These are phyloP conservation scores for Leucania comma DNA, from an alignment of 2,888 invertebrate species.

Conservation along the genomic window DNA sequence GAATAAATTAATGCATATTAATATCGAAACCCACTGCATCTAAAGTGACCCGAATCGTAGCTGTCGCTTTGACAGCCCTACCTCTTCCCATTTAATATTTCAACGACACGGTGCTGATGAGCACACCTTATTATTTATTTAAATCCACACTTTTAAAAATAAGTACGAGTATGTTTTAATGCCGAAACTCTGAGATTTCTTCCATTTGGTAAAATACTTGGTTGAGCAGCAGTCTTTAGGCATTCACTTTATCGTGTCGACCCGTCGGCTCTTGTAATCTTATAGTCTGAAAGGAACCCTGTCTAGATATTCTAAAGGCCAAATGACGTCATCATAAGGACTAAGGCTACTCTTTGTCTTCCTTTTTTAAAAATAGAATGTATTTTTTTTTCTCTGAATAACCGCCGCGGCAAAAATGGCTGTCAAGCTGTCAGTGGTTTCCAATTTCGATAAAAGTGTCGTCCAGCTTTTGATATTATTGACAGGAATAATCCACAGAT, in stretches of 20 bases:
- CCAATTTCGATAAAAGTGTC: conserved; percentile 36
- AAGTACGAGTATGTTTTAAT: conserved; percentile 22
- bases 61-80: conserved; percentile 10
- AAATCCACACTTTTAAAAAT: conserved; percentile 48
- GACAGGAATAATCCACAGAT: conserved; percentile 34
- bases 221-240: conserved; percentile 38
- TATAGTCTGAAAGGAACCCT: conserved; percentile 41
- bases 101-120: conserved; percentile 50
- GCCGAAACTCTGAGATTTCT: conserved; percentile 39
- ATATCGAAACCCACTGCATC: background rate
- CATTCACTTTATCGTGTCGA: conserved; percentile 52
- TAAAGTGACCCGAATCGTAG: conserved; percentile 7
- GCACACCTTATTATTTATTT: conserved; percentile 57
- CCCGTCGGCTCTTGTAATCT: conserved; percentile 35
- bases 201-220: conserved; percentile 47
- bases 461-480: conserved; percentile 32
- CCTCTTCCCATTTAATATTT: conserved; percentile 51
- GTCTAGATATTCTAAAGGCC: conserved; percentile 35
- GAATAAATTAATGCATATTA: background rate
- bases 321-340: conserved; percentile 39
- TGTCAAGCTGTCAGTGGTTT: conserved; percentile 7
- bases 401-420: conserved; percentile 9
- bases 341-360: conserved; percentile 13
- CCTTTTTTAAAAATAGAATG: conserved; percentile 29
- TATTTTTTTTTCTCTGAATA: conserved; percentile 5